Evolutionary conservation across 2,888 invertebrate species (phyloP).

Genomic region (Drosophila neoperkinsi): DNA sequence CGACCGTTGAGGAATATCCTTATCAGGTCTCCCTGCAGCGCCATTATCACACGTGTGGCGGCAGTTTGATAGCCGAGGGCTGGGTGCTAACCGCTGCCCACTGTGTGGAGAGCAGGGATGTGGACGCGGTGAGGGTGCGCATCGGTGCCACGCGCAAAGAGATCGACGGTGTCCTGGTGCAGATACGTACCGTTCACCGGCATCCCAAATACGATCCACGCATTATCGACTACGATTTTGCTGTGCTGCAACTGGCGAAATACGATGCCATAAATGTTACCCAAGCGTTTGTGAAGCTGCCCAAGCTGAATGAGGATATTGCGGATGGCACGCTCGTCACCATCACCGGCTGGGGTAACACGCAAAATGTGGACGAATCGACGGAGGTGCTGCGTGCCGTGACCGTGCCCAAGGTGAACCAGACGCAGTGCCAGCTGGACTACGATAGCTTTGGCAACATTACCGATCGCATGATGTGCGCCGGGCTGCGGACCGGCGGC

Average conservation of each 20-base stretch:
- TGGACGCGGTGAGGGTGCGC: slow-evolving; percentile 70
- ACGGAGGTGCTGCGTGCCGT: slow-evolving; percentile 65
- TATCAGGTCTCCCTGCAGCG: slow-evolving; percentile 85
- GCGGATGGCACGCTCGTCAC: slow-evolving; percentile 67
- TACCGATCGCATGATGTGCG: slow-evolving; percentile 82
- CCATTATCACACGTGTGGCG: slow-evolving; percentile 85
- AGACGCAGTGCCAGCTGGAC: slow-evolving; percentile 61
- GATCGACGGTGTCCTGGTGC: slow-evolving; percentile 82
- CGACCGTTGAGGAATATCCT: slow-evolving; percentile 83
- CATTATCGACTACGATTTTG: slow-evolving; percentile 85
- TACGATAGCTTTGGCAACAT: slow-evolving; percentile 71
- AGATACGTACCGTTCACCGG: slow-evolving; percentile 73
- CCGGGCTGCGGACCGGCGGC: slow-evolving; percentile 76
- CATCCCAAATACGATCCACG: slow-evolving; percentile 83
- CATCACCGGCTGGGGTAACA: slow-evolving; percentile 84
- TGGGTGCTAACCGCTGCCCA: slow-evolving; percentile 85
- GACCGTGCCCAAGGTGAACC: slow-evolving; percentile 75
- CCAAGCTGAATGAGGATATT: slow-evolving; percentile 64
- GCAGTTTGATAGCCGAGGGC: slow-evolving; percentile 83
- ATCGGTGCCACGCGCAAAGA: slow-evolving; percentile 83
- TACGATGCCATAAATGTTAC: slow-evolving; percentile 59
- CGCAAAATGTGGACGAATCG: slow-evolving; percentile 65
- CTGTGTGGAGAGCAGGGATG: slow-evolving; percentile 73
- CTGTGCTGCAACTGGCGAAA: slow-evolving; percentile 81
- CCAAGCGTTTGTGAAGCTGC: slow-evolving; percentile 65